Conservation (phyloP, 2,113 vertebrate species). For the Hemiprocne comata region DNA sequence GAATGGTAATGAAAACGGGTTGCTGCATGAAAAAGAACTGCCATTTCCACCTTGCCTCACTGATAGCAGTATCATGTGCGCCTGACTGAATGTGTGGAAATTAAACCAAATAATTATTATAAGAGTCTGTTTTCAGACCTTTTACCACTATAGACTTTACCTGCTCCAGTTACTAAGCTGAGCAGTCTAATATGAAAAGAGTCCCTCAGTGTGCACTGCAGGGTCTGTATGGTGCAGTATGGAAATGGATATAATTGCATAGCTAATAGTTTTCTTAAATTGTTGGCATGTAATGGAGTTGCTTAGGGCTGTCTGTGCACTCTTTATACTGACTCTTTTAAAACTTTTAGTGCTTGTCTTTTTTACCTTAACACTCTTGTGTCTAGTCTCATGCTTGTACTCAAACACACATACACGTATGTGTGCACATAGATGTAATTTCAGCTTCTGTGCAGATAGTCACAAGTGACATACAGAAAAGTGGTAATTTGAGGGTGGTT, state of each 20-base stretch:
- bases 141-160: neutral
- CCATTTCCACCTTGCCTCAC: neutral
- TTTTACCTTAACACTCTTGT: neutral
- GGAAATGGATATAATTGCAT: neutral
- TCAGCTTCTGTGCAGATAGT: neutral
- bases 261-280: neutral
- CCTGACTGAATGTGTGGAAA: neutral
- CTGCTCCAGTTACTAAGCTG: neutral
- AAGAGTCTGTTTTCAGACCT: neutral
- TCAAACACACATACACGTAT: neutral
- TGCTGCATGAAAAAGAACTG: neutral
- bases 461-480: neutral
- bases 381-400: neutral
- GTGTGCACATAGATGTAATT: neutral
- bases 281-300: neutral
- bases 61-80: accelerated
- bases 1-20: neutral
- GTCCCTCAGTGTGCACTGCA: neutral
- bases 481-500: neutral
- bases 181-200: neutral
- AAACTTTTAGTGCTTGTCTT: neutral
- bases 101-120: neutral
- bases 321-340: neutral
- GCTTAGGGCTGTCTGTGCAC: neutral
- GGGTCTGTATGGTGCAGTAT: neutral